A percentile compares a stretch with the other conserved stretches of the same genome.
phyloP scores from a whole-genome alignment of 1,140 invertebrate species.

The Schlechtendalia chinensis region DNA sequence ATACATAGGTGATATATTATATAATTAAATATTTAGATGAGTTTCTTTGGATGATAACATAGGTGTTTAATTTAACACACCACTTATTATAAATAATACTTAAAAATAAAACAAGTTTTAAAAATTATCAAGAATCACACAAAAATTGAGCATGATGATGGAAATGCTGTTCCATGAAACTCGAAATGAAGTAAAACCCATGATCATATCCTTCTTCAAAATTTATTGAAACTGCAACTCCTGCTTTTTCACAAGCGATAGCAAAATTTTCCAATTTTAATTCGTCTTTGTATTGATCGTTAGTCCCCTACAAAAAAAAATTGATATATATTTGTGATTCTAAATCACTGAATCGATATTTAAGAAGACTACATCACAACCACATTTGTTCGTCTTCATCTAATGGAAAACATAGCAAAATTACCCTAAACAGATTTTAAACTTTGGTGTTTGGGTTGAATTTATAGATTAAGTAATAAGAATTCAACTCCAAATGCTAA shows the following conservation, averaged over 20 bases:
- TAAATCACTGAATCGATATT: no score
- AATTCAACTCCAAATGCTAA: no score
- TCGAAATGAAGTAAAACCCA: constrained; percentile 90
- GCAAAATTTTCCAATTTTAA: constrained; percentile 84
- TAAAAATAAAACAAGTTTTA: background rate
- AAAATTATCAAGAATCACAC: background rate
- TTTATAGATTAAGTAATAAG: no score
- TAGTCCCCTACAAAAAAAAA: constrained; percentile 66
- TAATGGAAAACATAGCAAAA: no score
- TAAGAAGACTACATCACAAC: no score
- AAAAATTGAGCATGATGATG: constrained; percentile 73
- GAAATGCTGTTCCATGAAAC: constrained; percentile 93
- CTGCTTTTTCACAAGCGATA: constrained; percentile 67
- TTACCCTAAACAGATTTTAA: no score
- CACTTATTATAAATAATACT: background rate
- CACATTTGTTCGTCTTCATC: no score
- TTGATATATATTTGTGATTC: background rate
- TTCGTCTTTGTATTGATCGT: constrained; percentile 76
- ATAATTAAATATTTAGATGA: background rate
- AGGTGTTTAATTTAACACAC: background rate
- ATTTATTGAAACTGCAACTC: constrained; percentile 66
- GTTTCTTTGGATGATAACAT: background rate
- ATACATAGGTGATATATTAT: background rate
- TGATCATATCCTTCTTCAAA: constrained; percentile 75
- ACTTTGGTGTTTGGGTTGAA: no score